These are phyloP conservation scores for Ophraella communa DNA, from an alignment of 2,888 invertebrate genomes.

Conservation along the genomic window DNA sequence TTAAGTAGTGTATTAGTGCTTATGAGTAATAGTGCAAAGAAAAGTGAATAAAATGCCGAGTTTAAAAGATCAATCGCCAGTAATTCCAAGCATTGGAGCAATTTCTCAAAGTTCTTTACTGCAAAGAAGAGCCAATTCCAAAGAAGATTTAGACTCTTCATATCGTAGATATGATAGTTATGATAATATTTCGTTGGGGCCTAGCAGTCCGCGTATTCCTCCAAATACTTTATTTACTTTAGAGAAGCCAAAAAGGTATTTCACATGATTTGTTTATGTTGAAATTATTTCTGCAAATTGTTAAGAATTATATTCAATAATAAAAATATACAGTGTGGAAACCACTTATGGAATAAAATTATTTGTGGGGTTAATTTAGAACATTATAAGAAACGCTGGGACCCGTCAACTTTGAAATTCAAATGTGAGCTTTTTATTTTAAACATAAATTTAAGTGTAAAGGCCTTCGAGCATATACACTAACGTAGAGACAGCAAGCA, in stretches of 20 bases:
- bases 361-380: too few species aligned
- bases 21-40: neutral
- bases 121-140: slow-evolving; percentile 50
- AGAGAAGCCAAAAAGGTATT: slow-evolving; percentile 28
- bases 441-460: too few species aligned
- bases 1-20: neutral
- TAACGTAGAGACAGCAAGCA: too few species aligned
- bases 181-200: slow-evolving; percentile 45
- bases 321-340: too few species aligned
- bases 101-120: slow-evolving; percentile 49
- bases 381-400: too few species aligned
- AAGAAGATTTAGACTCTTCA: slow-evolving; percentile 40
- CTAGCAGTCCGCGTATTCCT: slow-evolving; percentile 17
- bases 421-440: too few species aligned
- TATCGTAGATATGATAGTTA: slow-evolving; percentile 45
- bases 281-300: too few species aligned
- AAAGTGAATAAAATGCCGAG: slow-evolving; percentile 28
- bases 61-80: slow-evolving; percentile 51
- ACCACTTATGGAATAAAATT: too few species aligned
- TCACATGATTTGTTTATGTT: too few species aligned
- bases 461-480: too few species aligned
- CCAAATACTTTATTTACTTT: slow-evolving; percentile 15
- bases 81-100: slow-evolving; percentile 48
- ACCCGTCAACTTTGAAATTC: too few species aligned
- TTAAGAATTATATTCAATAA: too few species aligned